These are phyloP conservation scores for Neogobius melanostomus DNA, from an alignment of 2,113 vertebrate genomes.

Conservation along the genomic window DNA sequence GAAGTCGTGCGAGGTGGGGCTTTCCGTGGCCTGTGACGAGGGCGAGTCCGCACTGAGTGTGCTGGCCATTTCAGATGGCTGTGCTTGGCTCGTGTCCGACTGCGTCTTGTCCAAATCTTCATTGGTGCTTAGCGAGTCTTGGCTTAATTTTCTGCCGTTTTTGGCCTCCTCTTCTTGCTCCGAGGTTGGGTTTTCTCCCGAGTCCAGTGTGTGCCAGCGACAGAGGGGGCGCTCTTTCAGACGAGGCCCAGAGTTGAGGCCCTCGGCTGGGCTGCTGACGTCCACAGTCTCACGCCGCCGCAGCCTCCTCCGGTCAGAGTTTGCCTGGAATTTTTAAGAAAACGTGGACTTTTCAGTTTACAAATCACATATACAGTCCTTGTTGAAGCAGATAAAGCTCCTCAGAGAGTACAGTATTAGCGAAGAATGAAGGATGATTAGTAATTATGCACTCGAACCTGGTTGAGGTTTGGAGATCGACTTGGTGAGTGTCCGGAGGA, in stretches of 20 bases:
- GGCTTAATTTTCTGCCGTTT: neutral
- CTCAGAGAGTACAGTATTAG: no score
- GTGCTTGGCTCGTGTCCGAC: neutral
- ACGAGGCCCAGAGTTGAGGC: neutral
- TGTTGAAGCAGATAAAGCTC: no score
- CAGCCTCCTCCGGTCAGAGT: slow-evolving; percentile 65
- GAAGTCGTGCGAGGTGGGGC: neutral
- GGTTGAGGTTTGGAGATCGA: slow-evolving; percentile 69
- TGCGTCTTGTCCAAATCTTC: neutral
- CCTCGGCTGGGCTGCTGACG: slow-evolving; percentile 32
- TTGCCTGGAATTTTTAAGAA: slow-evolving; percentile 58
- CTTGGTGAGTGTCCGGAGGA: slow-evolving; percentile 79
- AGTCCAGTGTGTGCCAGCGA: slow-evolving; percentile 78
- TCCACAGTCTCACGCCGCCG: slow-evolving; percentile 72
- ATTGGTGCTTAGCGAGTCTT: no score
- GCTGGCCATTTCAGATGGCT: slow-evolving; percentile 14
- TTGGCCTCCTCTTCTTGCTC: neutral
- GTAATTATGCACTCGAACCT: slow-evolving; percentile 59
- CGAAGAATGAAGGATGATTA: no score
- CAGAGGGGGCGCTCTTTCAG: slow-evolving; percentile 55
- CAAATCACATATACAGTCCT: no score
- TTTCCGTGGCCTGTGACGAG: neutral
- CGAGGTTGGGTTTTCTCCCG: slow-evolving; percentile 10
- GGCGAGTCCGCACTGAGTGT: slow-evolving; percentile 10
- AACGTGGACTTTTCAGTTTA: no score